Evolutionary conservation across 2,888 invertebrate species (phyloP), one percentile per base, ranked within the genome.

Genomic region (Cephus pygmeus): DNA sequence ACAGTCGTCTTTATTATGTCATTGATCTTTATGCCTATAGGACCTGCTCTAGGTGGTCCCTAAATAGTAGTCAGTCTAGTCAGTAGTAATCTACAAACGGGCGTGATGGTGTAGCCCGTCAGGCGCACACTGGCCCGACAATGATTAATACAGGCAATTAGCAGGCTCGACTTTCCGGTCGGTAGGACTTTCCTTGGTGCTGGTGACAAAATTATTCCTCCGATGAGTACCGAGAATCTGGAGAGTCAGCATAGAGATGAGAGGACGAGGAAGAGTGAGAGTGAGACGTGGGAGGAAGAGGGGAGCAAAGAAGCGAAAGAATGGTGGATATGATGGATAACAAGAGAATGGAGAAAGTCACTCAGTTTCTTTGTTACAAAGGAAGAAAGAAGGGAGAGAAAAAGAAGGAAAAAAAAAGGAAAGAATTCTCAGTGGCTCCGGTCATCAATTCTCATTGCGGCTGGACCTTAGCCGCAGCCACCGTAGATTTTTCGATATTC

Each of bases 221-320:
- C 40, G 40, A 56, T 23, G 40, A 56, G 40, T 56, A 56, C 40
- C 40, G 23, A 23, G 40, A 56, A 56, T 56, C 40, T 56, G 40
- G 23, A 56, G 40, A 56, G 40, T 56, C 40, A 9, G 40, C 40
- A 15, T 9, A 23, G 15, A 6, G 40, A 56, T 23, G 23, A 56
- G 23, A 1, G 40, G 23, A 23, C 4, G 23, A 56, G 40, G 1
- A 56, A 23, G 40, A 56, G 40, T 1, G 40, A 40, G 40, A 23
- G 15, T 1, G 40, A 0, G 23, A 0, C 0, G 6, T 0, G 23
- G 6, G 4, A 0, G 6, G 6, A 23, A 1, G 2, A 1, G 23
- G 40, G 6, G 40, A 6, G 2, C 1, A 1, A 56, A 23, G 40
- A 9, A 56, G 40, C 23, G 23, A 56, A 56, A 56, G 23, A 56